These are phyloP conservation scores for Macrosteles quadrilineatus DNA, from an alignment of 1,140 invertebrate genomes.

Conservation along the genomic window DNA sequence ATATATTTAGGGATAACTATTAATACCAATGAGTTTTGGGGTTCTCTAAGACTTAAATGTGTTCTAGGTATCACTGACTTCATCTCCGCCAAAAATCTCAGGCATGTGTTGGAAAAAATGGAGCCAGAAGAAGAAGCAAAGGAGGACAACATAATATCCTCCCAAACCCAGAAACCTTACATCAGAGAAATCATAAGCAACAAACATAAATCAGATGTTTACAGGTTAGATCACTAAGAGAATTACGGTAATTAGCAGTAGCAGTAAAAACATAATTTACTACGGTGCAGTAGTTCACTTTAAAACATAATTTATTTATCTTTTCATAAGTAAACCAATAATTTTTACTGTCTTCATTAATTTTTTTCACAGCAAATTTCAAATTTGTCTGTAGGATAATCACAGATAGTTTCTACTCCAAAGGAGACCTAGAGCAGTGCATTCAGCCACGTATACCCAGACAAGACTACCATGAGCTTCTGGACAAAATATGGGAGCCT, in stretches of 20 bases:
- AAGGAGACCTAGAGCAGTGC: conserved; percentile 80
- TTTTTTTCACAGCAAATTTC: too few species aligned
- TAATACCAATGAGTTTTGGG: too few species aligned
- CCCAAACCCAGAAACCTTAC: conserved; percentile 32
- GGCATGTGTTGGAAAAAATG: conserved; percentile 58
- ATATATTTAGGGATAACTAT: too few species aligned
- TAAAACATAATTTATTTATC: too few species aligned
- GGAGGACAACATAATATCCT: conserved; percentile 34
- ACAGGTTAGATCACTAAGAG: conserved; percentile 57
- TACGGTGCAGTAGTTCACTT: too few species aligned
- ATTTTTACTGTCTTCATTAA: too few species aligned
- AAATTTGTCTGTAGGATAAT: conserved; percentile 71
- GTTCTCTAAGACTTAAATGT: too few species aligned
- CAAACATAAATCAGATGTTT: conserved; percentile 62
- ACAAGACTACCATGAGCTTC: conserved; percentile 65
- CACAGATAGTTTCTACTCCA: conserved; percentile 77
- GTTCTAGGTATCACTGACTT: conserved; percentile 71
- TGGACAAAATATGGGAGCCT: conserved; percentile 65
- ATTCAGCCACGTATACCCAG: conserved; percentile 62
- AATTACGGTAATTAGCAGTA: too few species aligned
- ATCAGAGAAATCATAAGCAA: conserved; percentile 59
- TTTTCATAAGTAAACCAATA: too few species aligned
- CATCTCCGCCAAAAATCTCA: conserved; percentile 67
- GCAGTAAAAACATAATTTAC: too few species aligned
- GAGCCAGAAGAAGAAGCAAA: conserved; percentile 28